Conservation (phyloP, 2,113 vertebrate species). For the Anas platyrhynchos region DNA sequence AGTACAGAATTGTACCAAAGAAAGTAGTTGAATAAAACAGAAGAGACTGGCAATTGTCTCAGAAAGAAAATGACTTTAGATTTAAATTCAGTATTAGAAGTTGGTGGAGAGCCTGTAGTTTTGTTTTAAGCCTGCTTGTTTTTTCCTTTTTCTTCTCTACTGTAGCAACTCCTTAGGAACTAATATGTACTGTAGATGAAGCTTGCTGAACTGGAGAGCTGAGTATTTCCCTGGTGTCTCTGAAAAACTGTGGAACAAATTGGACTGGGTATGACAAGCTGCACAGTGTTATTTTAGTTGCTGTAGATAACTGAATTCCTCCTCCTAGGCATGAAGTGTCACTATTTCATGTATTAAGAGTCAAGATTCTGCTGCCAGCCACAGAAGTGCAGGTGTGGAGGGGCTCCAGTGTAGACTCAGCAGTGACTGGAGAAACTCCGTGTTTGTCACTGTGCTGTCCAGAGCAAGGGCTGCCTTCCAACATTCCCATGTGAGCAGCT, state of each 20-base stretch:
- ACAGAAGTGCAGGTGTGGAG: not conserved
- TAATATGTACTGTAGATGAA: constrained; percentile 54
- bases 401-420: not conserved
- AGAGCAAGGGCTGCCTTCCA: not conserved
- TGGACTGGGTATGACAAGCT: constrained; percentile 63
- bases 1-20: not conserved
- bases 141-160: not conserved
- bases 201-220: constrained; percentile 50
- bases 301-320: constrained; percentile 57
- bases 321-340: constrained; percentile 51
- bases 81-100: not conserved
- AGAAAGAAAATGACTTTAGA: not conserved
- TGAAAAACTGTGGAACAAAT: constrained; percentile 56
- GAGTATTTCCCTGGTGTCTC: constrained; percentile 65
- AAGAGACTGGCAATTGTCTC: not conserved
- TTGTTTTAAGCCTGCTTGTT: not conserved
- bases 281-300: constrained; percentile 56
- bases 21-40: not conserved
- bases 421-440: fast-evolving
- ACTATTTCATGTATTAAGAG: not conserved
- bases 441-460: not conserved
- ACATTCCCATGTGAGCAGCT: not conserved
- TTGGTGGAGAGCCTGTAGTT: not conserved
- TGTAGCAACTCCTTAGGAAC: constrained; percentile 37
- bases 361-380: not conserved